phyloP scores from a whole-genome alignment of 2,797 vertebrate species.

The Sebastes miniatus region DNA sequence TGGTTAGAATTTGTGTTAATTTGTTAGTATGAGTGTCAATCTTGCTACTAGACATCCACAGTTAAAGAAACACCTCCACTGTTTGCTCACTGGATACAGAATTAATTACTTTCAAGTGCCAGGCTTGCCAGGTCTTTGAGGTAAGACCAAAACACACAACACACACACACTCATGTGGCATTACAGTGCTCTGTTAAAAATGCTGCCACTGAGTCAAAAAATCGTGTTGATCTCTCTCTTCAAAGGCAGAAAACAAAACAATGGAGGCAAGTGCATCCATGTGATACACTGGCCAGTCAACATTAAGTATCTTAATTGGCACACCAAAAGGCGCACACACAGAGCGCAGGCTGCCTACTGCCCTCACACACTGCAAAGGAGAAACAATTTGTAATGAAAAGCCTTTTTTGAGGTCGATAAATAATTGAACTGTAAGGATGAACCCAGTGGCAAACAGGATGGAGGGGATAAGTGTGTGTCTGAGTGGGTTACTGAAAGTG shows the following conservation, averaged over 20 bases:
- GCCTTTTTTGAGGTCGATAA: constrained; percentile 52
- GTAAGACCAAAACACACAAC: background rate
- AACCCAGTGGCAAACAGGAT: constrained; percentile 50
- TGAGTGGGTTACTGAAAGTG: constrained; percentile 13
- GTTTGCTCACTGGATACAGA: background rate
- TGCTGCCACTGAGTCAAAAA: background rate
- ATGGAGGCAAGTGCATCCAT: background rate
- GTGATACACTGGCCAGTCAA: constrained; percentile 2
- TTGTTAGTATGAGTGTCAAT: background rate
- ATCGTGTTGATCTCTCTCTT: background rate
- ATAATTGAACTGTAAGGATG: constrained; percentile 62
- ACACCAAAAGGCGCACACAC: background rate
- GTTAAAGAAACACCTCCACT: background rate
- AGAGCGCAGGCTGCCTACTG: background rate
- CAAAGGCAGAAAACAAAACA: background rate
- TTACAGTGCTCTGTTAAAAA: background rate
- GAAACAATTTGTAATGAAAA: constrained; percentile 56
- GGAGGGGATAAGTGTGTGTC: constrained; percentile 19
- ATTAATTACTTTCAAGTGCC: background rate
- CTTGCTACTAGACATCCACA: background rate
- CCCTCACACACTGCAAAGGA: constrained; percentile 10
- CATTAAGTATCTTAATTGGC: background rate
- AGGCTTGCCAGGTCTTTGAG: background rate
- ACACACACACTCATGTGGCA: background rate
- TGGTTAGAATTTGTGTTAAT: background rate